Percentiles rank a stretch among this genome's conserved stretches.
Conservation (phyloP, 2,888 invertebrate species). For the Acleris literana region DNA sequence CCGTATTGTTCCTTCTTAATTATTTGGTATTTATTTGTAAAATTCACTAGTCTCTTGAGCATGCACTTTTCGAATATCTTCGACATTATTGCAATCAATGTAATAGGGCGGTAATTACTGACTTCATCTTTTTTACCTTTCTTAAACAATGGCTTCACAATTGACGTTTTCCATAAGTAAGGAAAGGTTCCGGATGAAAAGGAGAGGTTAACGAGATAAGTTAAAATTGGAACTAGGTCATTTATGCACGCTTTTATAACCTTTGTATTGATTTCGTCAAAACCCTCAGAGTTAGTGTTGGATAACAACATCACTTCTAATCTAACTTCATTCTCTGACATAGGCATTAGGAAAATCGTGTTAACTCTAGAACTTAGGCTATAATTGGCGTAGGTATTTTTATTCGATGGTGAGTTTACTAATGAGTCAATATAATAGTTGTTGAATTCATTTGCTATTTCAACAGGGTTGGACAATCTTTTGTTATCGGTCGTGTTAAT, state of each 20-base stretch:
- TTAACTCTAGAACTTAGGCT: background rate
- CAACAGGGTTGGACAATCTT: no score
- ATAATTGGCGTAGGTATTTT: background rate
- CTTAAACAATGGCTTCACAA: no score
- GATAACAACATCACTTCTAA: background rate
- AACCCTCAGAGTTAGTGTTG: background rate
- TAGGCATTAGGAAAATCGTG: slow-evolving; percentile 1
- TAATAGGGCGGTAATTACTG: no score
- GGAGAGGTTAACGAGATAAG: no score
- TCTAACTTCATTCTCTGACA: background rate
- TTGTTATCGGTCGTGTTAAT: no score
- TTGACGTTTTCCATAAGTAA: no score
- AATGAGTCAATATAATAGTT: background rate
- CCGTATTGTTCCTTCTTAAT: background rate
- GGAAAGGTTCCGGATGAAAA: no score
- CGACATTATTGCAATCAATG: no score
- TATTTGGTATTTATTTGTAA: background rate
- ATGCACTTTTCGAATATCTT: no score
- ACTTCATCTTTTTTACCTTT: no score
- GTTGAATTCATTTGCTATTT: no score
- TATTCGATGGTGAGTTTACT: background rate
- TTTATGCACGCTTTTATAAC: background rate
- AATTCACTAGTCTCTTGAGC: no score
- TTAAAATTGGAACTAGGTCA: background rate
- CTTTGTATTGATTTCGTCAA: background rate